Base-by-base conservation (phyloP, 2,113 vertebrate genomes). In the Burhinus bistriatus region DNA sequence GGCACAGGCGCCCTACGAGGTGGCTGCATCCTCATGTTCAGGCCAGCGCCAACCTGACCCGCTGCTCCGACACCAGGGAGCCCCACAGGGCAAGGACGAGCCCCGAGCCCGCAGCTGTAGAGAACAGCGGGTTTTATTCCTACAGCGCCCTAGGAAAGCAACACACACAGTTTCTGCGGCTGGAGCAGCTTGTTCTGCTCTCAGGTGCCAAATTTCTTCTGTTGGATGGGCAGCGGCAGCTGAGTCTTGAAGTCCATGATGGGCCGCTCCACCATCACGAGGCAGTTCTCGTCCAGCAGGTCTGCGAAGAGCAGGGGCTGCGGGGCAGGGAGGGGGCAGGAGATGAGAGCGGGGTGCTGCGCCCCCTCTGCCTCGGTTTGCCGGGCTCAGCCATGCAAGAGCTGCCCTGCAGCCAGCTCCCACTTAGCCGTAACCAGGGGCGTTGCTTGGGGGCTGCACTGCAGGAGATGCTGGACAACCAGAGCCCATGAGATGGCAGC, bases 121-220 rank as follows among this genome's bases (percentile, higher is more conserved):
- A 93, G 58, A 96, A 97, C 83, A 95, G 73, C 2, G 49, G 89
- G 66, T 83, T 97, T 98, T 98, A 97, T 97, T 98, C 82, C 64
- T 42, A 26, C 49, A 78, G 85, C 89, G 72, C 52, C 77, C 51
- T 51, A 21, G 85, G 87, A 94, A 93, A 82, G 57, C 81, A 82
- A 73, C 59, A 52, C 15, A 61, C 38, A 89, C 62, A 91, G 95
- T 93, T 94, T 20, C 87, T 61, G 9, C 21, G 8, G 76, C n/a
- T 29, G 77, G 79, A 94, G 96, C 17, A 8, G 32, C n/a, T 15
- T 5, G 3, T 77, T 75, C 62, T 15, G 26, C 42, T 27, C 92
- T 98, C 99, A 99, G 71, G 99, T 99, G 82, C 99, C 99, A 83
- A 99, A 99, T 92, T 99, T 99, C 98, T 99, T 99, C 98, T 98